Base-by-base conservation (phyloP, 2,113 vertebrate genomes). In the Labeo catla region DNA sequence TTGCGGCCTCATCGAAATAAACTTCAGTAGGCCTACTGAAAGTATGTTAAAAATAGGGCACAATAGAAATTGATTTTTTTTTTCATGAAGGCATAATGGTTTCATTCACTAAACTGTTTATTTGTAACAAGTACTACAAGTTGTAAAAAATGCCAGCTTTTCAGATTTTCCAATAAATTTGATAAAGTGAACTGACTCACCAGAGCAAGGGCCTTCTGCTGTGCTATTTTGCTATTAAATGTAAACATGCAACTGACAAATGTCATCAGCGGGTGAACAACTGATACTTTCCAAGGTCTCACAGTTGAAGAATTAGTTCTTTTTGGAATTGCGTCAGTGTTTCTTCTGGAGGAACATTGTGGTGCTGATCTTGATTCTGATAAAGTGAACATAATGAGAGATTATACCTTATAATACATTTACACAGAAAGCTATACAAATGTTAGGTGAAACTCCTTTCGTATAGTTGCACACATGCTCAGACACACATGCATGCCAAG, bases 261-360 rank as follows among this genome's bases (percentile, higher is more conserved):
- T 57, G 54, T 1, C 54, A 28, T 28, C 28, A 28, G 28, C 28
- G 28, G 63, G 5, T 36, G 34, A 68, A 68, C 28, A 36, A 36
- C 7, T 68, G 6, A 16, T 36, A 57, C 8, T 21, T 21, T 59
- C 57, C 57, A 59, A 57, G 54, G 16, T 19, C 54, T 57, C 16
- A 6, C 54, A 57, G 54, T 57, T 6, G 13, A 5, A 52, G 13
- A 52, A 4, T 16, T 6, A 15, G 15, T 16, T 16, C 0, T 54
- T 54, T 54, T 16, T 16, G 54, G 54, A 57, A 57, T 57, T 5
- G 54, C 54, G 19, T 28, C 28, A 28, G 28, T 28, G 28, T 28
- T 28, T 28, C 28, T 28, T 28, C 80, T 12, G 34, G 45, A 73
- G 81, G 63, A 77, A 89, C 86, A 78, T 81, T 74, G 12, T 36